Percentiles rank a stretch among this genome's conserved stretches.
Conservation (phyloP, 2,113 vertebrate species). For the Serilophus lunatus region DNA sequence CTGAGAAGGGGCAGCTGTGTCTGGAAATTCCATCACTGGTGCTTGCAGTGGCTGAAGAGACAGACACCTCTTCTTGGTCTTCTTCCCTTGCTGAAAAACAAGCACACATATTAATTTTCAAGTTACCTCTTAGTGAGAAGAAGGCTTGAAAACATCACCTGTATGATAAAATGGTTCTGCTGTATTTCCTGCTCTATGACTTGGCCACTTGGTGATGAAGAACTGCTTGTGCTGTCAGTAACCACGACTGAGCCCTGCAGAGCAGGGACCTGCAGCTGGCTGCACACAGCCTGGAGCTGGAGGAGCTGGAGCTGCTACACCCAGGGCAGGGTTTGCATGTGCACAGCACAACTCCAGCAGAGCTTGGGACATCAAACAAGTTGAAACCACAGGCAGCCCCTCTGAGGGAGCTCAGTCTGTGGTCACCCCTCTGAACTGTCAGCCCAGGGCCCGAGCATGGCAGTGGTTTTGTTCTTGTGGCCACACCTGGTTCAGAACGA, state of each 20-base stretch:
- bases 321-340: background rate
- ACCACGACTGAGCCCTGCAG: background rate
- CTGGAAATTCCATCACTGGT: background rate
- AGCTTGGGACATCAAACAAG: background rate
- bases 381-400: background rate
- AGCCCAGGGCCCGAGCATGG: background rate
- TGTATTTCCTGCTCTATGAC: constrained; percentile 1
- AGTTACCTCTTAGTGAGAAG: background rate
- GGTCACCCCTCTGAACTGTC: background rate
- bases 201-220: constrained; percentile 17
- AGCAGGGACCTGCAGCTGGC: background rate
- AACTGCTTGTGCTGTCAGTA: constrained; percentile 9
- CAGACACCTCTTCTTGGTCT: background rate
- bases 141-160: background rate
- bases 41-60: background rate
- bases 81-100: background rate
- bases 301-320: background rate
- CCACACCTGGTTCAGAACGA: background rate
- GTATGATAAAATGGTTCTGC: constrained; percentile 11
- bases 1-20: background rate
- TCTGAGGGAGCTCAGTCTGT: background rate
- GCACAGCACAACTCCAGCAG: background rate
- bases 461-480: background rate
- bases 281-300: background rate
- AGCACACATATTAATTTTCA: background rate